These are phyloP conservation scores for Thera obeliscata DNA, from an alignment of 2,888 invertebrate genomes.

Conservation along the genomic window DNA sequence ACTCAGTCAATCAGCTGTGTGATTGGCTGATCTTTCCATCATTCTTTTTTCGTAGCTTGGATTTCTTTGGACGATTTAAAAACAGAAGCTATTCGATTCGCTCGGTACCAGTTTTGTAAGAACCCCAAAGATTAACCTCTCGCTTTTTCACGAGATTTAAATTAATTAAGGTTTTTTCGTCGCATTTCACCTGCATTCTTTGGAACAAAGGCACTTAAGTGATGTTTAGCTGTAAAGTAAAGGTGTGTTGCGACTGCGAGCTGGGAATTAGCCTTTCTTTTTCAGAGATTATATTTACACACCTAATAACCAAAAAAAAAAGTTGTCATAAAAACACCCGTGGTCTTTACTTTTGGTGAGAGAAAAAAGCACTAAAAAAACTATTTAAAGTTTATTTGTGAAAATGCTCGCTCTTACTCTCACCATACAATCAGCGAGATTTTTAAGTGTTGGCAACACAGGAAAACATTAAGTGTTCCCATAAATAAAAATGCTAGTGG, in stretches of 20 bases:
- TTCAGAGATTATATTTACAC: too few relatives aligned
- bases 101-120: background rate
- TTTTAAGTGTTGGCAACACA: constrained; percentile 71
- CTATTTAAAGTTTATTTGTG: background rate
- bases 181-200: constrained; percentile 58
- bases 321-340: too few relatives aligned
- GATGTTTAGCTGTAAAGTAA: constrained; percentile 22
- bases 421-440: constrained; percentile 53
- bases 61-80: too few relatives aligned
- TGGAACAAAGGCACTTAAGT: constrained; percentile 36
- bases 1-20: too few relatives aligned
- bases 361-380: background rate
- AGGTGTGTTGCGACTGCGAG: constrained; percentile 16
- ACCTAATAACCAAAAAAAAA: too few relatives aligned
- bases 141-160: constrained; percentile 61
- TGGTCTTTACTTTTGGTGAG: background rate
- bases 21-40: too few relatives aligned
- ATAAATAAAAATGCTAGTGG: constrained; percentile 69
- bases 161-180: constrained; percentile 66
- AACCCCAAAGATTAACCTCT: constrained; percentile 36
- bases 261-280: constrained; percentile 5
- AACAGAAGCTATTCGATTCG: too few relatives aligned
- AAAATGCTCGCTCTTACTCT: constrained; percentile 41
- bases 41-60: too few relatives aligned
- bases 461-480: constrained; percentile 71